These are phyloP conservation scores for Pitta sordida DNA, from an alignment of 2,113 vertebrate genomes.

Conservation along the genomic window DNA sequence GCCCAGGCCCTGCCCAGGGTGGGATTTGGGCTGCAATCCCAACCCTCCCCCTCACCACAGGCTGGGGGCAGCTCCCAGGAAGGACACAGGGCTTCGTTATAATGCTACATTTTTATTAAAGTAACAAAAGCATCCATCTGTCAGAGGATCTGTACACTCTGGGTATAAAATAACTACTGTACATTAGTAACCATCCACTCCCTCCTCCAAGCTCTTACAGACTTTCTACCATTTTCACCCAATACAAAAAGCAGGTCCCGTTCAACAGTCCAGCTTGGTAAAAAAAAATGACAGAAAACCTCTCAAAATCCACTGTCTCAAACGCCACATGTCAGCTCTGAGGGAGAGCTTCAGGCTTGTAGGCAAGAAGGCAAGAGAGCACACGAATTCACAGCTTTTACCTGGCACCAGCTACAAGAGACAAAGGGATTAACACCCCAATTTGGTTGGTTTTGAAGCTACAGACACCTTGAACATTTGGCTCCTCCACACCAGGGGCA, in stretches of 20 bases:
- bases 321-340: background rate
- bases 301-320: background rate
- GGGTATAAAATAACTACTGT: constrained; percentile 66
- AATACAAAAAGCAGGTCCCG: constrained; percentile 67
- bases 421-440: background rate
- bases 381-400: constrained; percentile 74
- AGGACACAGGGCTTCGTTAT: background rate
- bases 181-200: constrained; percentile 66
- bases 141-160: constrained; percentile 31
- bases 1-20: background rate
- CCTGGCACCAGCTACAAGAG: constrained; percentile 34
- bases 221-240: constrained; percentile 27
- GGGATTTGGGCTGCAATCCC: background rate
- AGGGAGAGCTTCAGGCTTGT: background rate
- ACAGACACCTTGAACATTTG: background rate
- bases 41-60: background rate
- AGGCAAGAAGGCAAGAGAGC: constrained; percentile 34
- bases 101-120: constrained; percentile 79
- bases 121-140: constrained; percentile 69
- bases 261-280: constrained; percentile 74
- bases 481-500: background rate
- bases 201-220: constrained; percentile 54
- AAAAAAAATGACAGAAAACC: constrained; percentile 4
- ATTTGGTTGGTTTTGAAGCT: background rate
- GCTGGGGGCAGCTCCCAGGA: background rate